These are phyloP conservation scores for Rhimphoctona megacephalus DNA, from an alignment of 2,888 invertebrate genomes.

Conservation along the genomic window DNA sequence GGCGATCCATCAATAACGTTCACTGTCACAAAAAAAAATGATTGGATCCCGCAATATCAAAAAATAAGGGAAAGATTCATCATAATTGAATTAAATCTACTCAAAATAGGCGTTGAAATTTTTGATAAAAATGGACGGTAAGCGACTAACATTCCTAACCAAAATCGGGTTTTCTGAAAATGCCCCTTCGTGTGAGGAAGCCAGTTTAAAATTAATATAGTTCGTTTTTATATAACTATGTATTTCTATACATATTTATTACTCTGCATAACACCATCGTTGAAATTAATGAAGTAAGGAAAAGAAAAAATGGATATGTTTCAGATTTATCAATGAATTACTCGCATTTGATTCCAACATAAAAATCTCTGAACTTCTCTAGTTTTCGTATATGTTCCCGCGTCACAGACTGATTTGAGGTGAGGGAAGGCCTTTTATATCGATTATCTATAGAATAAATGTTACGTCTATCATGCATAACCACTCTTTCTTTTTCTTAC, in stretches of 20 bases:
- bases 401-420: background rate
- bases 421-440: background rate
- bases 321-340: background rate
- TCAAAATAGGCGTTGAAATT: background rate
- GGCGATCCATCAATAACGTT: background rate
- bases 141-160: too few relatives aligned
- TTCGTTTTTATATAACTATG: background rate
- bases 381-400: background rate
- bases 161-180: too few relatives aligned
- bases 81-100: background rate
- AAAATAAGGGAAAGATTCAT: background rate
- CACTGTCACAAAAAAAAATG: background rate
- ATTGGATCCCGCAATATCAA: background rate
- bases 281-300: too few relatives aligned
- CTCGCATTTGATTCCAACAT: background rate
- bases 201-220: background rate
- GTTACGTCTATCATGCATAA: background rate
- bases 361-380: background rate
- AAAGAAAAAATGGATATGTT: background rate
- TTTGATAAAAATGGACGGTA: background rate
- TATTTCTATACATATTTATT: too few relatives aligned
- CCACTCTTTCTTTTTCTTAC: background rate
- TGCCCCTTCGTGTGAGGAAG: background rate
- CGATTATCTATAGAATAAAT: background rate
- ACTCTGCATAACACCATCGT: too few relatives aligned